Percentiles rank a stretch among this genome's conserved stretches.
Evolutionary conservation across 1,140 invertebrate genomes (phyloP).

Genomic region (Orchesella cincta): DNA sequence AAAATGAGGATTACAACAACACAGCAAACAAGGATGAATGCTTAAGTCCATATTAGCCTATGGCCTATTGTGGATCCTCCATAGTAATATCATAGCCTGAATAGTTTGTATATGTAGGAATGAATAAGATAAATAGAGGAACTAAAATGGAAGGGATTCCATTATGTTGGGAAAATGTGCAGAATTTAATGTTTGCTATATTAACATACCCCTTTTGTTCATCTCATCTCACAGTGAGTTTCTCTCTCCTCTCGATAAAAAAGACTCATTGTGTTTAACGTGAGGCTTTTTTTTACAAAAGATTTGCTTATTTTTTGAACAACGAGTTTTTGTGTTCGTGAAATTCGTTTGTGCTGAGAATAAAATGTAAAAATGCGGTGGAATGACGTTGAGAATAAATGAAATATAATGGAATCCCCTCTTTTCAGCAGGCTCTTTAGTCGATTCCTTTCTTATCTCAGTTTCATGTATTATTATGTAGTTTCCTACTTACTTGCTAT

Average conservation of each 20-base stretch:
- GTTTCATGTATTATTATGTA: neutral
- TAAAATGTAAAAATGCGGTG: neutral
- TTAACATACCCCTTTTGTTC: neutral
- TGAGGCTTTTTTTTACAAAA: neutral
- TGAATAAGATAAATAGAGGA: neutral
- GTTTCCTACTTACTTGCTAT: too few relatives aligned
- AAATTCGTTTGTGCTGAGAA: neutral
- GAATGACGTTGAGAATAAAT: neutral
- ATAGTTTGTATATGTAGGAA: too few relatives aligned
- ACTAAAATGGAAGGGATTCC: neutral
- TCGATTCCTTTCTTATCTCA: neutral
- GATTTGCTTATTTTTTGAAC: neutral
- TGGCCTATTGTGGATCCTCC: too few relatives aligned
- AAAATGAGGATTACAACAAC: too few relatives aligned
- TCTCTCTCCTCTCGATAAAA: neutral
- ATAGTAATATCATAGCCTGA: too few relatives aligned
- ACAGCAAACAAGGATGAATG: too few relatives aligned
- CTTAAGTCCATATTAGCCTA: too few relatives aligned
- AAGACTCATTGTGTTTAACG: too few relatives aligned
- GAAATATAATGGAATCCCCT: neutral
- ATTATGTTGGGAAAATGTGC: neutral
- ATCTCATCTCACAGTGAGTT: neutral
- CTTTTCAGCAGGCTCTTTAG: neutral
- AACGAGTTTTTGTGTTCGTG: too few relatives aligned
- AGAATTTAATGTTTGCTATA: neutral